Evolutionary conservation across 1,140 invertebrate species (phyloP).

Genomic region (Grapholita molesta): DNA sequence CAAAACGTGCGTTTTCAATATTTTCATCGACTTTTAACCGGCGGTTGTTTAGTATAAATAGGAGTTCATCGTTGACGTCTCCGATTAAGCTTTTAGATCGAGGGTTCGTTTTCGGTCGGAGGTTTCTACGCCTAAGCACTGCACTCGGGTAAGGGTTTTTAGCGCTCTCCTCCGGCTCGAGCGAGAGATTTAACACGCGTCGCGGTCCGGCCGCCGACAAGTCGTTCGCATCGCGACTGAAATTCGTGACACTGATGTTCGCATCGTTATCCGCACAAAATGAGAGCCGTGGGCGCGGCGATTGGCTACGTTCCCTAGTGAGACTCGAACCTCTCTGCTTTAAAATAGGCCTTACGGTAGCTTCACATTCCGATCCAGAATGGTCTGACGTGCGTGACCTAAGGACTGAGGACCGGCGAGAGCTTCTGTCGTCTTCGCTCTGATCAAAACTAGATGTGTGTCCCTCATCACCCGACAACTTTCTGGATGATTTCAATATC

Average conservation of each 20-base stretch:
- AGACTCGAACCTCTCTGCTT: constrained; percentile 77
- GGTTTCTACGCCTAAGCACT: constrained; percentile 71
- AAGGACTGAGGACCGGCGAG: constrained; percentile 68
- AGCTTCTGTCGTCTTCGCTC: constrained; percentile 77
- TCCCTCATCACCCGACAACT: constrained; percentile 79
- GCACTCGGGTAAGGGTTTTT: constrained; percentile 48
- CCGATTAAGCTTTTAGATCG: constrained; percentile 71
- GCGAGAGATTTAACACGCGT: constrained; percentile 54
- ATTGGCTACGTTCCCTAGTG: constrained; percentile 78
- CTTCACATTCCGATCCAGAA: constrained; percentile 75
- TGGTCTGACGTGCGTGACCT: constrained; percentile 70
- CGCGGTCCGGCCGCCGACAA: constrained; percentile 64
- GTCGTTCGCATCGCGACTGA: constrained; percentile 65
- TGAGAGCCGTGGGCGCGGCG: constrained; percentile 77
- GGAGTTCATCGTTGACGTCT: constrained; percentile 72
- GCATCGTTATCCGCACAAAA: constrained; percentile 77
- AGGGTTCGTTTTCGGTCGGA: constrained; percentile 63
- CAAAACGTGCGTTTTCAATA: constrained; percentile 51
- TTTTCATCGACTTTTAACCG: constrained; percentile 70
- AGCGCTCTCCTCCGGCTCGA: constrained; percentile 50
- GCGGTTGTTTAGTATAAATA: constrained; percentile 69
- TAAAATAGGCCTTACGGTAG: constrained; percentile 77
- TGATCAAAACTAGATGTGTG: constrained; percentile 76
- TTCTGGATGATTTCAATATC: constrained; percentile 87
- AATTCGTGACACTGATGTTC: constrained; percentile 64